Conservation (phyloP, 2,888 invertebrate species). For the Spialia ferax region DNA sequence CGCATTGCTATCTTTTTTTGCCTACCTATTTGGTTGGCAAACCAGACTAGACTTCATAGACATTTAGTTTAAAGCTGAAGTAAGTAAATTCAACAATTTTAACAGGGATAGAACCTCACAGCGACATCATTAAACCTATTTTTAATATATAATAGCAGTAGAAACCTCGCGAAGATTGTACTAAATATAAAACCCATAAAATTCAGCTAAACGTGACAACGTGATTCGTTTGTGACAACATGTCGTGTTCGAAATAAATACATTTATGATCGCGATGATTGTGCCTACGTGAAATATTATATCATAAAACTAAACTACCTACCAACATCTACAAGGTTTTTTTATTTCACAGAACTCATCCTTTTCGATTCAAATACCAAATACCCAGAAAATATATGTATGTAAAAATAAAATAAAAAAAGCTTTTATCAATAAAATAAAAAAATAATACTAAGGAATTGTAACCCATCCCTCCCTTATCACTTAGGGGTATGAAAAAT, state of each 20-base stretch:
- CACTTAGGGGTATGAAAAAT: too few relatives aligned
- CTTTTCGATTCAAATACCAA: neutral
- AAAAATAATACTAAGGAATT: too few relatives aligned
- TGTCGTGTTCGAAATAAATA: neutral
- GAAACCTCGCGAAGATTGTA: neutral
- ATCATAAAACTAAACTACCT: neutral
- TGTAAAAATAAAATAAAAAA: too few relatives aligned
- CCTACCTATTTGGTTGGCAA: too few relatives aligned
- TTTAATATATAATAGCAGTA: neutral
- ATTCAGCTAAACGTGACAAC: conserved; percentile 3
- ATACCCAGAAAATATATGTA: neutral
- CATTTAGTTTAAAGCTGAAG: too few relatives aligned
- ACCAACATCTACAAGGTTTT: neutral
- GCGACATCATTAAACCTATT: neutral
- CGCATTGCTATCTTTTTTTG: too few relatives aligned
- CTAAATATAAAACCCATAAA: conserved; percentile 4
- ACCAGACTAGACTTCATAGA: too few relatives aligned
- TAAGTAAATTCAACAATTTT: too few relatives aligned
- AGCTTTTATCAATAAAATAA: too few relatives aligned
- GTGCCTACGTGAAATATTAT: neutral
- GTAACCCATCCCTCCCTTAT: too few relatives aligned
- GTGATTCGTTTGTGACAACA: conserved; percentile 3
- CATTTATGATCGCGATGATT: neutral
- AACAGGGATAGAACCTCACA: too few relatives aligned
- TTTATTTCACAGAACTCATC: neutral